Conservation (phyloP, 2,113 vertebrate genomes). For the Mixornis gularis region DNA sequence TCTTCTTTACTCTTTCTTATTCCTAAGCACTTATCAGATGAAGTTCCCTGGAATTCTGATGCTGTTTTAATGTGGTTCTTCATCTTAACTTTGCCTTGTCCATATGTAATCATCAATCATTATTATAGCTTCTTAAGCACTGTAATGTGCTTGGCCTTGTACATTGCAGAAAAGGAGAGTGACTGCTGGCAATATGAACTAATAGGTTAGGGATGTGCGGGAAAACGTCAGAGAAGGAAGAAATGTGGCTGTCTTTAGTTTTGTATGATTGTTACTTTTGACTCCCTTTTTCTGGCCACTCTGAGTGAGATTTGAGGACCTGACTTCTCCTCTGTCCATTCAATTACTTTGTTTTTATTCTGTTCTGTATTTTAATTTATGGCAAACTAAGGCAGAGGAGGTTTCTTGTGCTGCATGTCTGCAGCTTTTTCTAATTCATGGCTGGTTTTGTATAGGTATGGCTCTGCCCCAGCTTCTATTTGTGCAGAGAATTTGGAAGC, state of each 20-base stretch:
- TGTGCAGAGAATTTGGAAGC: neutral
- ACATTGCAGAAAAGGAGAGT: neutral
- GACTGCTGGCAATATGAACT: conserved; percentile 28
- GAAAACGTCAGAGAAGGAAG: neutral
- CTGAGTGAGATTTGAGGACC: neutral
- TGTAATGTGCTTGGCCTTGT: conserved; percentile 40
- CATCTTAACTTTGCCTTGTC: conserved; percentile 29
- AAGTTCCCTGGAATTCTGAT: conserved; percentile 19
- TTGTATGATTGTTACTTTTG: neutral
- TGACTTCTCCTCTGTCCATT: neutral
- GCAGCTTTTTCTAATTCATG: neutral
- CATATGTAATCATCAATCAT: conserved; percentile 11
- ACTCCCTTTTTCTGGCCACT: neutral
- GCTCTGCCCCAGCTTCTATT: neutral
- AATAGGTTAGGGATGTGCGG: neutral
- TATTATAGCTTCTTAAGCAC: conserved; percentile 29
- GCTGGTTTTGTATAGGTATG: neutral
- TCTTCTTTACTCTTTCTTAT: neutral
- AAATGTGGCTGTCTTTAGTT: neutral
- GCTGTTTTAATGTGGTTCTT: conserved; percentile 36
- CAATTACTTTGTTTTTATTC: neutral
- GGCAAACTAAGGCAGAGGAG: neutral
- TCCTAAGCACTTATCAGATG: neutral
- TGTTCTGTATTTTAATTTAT: neutral
- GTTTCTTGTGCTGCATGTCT: neutral